Evolutionary conservation across 2,888 invertebrate genomes (phyloP), one percentile per base, ranked within the genome.

Genomic region (Drosophila kambysellisi): DNA sequence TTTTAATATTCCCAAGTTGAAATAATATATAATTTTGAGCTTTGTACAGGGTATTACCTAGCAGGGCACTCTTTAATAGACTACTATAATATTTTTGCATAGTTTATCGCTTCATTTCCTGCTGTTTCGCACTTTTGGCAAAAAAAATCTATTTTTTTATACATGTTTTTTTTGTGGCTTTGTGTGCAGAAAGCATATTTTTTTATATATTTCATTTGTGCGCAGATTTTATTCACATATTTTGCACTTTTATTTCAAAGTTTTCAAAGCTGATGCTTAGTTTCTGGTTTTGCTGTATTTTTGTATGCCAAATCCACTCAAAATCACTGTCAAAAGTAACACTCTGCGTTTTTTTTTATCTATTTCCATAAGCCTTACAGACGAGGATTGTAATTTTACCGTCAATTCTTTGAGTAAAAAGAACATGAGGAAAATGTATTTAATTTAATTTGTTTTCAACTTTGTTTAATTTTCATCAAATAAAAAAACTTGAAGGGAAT

Each of bases 101-200:
- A 73, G 59, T 85, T 88, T 77, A 86, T 79, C 67, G 86, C 88
- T 82, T 81, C 68, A 82, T 88, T 88, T 83, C 83, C 86, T 51
- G 70, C 62, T 71, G 69, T 68, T 86, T 70, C 71, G 59, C 77
- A 68, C 59, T 76, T 75, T 70, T 56, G 58, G 35, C 48, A 58
- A 52, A 58, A 32, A 32, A 53, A 75, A 73, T 85, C 56, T 77
- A 72, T 78, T 74, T 81, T 79, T 72, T 51, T 51, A 62, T 71
- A 37, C 20, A 62, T 60, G 25, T 54, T 39, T 66, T 76, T 68
- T 70, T 57, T 54, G 52, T 54, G 52, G 62, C 54, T 61, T 46
- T 74, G 52, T 43, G 61, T 53, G 66, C 60, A 64, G 63, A 76
- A 74, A 81, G 73, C 82, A 82, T 77, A 79, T 77, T 84, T 82